These are phyloP conservation scores for Pomatostomus ruficeps DNA, from an alignment of 2,113 vertebrate genomes.

Conservation along the genomic window DNA sequence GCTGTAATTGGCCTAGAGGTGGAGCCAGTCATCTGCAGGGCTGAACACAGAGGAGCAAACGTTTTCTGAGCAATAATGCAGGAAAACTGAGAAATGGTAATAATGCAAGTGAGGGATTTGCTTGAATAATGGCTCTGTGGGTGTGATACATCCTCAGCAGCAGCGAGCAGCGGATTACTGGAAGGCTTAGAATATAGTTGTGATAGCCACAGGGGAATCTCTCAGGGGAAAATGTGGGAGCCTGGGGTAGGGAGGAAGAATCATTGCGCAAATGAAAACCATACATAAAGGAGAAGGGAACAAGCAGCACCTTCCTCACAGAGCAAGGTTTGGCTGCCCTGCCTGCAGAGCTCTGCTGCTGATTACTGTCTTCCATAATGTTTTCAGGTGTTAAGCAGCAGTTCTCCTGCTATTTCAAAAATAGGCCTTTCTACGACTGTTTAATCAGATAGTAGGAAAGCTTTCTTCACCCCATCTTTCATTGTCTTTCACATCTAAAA, in stretches of 20 bases:
- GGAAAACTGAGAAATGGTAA: neutral
- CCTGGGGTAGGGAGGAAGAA: neutral
- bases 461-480: neutral
- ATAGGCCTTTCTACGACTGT: neutral
- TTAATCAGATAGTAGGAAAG: neutral
- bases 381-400: neutral
- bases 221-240: neutral
- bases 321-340: neutral
- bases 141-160: neutral
- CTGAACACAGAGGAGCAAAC: neutral
- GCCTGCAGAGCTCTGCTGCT: neutral
- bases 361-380: neutral
- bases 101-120: neutral
- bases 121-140: neutral
- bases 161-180: neutral
- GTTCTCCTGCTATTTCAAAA: neutral
- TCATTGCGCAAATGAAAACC: neutral
- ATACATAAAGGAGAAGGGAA: neutral
- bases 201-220: neutral
- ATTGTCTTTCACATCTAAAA: neutral
- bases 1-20: slow-evolving; percentile 21
- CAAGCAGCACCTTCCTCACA: neutral
- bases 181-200: neutral
- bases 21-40: slow-evolving; percentile 45
- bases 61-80: neutral